Evolutionary conservation across 2,113 vertebrate genomes (phyloP).

Genomic region (Onychostoma macrolepis): DNA sequence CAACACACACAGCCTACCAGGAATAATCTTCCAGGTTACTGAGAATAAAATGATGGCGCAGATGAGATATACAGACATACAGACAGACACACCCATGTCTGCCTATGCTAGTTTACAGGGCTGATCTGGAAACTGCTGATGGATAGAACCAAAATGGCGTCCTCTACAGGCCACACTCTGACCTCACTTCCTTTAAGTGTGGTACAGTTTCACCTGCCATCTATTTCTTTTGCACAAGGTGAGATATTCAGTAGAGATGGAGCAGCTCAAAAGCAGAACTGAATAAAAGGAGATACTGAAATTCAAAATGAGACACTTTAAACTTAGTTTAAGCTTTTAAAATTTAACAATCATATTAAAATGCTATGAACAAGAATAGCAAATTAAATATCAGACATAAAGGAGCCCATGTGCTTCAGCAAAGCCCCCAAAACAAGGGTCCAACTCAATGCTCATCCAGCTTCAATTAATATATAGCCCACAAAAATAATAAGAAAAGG

Average conservation of each 20-base stretch:
- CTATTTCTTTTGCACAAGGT: not conserved
- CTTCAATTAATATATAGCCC: not conserved
- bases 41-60: not conserved
- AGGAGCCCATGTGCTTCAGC: not conserved
- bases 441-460: not conserved
- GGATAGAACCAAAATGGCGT: constrained; percentile 35
- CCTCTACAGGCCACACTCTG: constrained; percentile 37
- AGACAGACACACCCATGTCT: not conserved
- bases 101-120: not conserved
- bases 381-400: not conserved
- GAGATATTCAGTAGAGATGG: not conserved
- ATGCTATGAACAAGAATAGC: not conserved
- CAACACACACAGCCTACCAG: constrained; percentile 16
- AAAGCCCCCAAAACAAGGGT: not conserved
- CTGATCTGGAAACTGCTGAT: constrained; percentile 18
- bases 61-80: not conserved
- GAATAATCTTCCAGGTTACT: constrained; percentile 19
- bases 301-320: not conserved
- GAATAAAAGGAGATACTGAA: not conserved
- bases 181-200: constrained; percentile 9
- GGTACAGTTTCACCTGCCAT: constrained; percentile 42
- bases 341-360: not conserved
- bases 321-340: not conserved
- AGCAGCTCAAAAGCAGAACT: not conserved
- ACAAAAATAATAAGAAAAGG: not conserved